These are phyloP conservation scores for Brachypterus glaber DNA, from an alignment of 2,888 invertebrate species.

Conservation along the genomic window DNA sequence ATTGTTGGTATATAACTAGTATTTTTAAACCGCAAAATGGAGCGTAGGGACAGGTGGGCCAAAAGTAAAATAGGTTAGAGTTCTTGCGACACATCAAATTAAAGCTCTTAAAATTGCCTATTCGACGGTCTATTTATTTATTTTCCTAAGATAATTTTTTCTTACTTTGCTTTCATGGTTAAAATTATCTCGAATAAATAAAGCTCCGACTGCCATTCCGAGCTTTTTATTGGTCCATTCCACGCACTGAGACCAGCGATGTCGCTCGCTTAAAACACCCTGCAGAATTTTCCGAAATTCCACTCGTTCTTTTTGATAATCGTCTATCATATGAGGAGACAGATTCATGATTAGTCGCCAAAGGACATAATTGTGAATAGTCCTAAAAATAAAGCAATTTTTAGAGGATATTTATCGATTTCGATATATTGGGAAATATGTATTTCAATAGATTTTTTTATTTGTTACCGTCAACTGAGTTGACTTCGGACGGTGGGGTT, in stretches of 20 bases:
- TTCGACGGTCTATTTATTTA: too few relatives aligned
- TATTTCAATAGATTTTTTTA: not conserved
- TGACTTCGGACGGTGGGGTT: too few relatives aligned
- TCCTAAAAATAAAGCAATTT: slow-evolving; percentile 37
- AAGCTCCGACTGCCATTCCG: slow-evolving; percentile 78
- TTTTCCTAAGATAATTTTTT: too few relatives aligned
- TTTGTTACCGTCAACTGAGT: too few relatives aligned
- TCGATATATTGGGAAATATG: not conserved
- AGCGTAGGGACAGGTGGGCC: too few relatives aligned
- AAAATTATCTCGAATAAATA: slow-evolving; percentile 77
- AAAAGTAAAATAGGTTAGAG: too few relatives aligned
- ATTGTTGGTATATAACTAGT: too few relatives aligned
- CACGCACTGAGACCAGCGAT: slow-evolving; percentile 62
- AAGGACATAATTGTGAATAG: slow-evolving; percentile 65
- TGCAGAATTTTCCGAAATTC: slow-evolving; percentile 66
- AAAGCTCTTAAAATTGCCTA: too few relatives aligned
- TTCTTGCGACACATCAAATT: too few relatives aligned
- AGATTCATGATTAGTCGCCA: slow-evolving; percentile 70
- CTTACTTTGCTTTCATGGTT: slow-evolving; percentile 69
- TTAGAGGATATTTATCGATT: not conserved
- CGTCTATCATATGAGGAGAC: slow-evolving; percentile 67
- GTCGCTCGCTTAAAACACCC: slow-evolving; percentile 64
- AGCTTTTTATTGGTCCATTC: slow-evolving; percentile 80
- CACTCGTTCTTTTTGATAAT: slow-evolving; percentile 62
- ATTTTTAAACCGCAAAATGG: too few relatives aligned